These are phyloP conservation scores for Dipus sagitta DNA, from an alignment of 2,797 vertebrate genomes.

Conservation along the genomic window DNA sequence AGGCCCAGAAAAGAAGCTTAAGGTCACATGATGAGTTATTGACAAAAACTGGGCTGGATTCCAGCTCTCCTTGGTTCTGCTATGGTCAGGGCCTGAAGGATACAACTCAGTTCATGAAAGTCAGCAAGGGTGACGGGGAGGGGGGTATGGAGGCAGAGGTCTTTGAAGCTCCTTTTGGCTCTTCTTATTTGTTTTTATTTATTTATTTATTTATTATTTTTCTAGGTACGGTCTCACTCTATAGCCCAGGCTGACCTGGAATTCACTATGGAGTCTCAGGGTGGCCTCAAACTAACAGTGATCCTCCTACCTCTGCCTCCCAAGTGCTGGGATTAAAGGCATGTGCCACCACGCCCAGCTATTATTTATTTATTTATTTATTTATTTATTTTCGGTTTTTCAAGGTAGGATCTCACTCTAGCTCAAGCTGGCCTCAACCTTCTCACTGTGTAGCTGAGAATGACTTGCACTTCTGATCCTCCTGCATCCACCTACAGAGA, in stretches of 20 bases:
- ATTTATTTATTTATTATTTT: background rate
- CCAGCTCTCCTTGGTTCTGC: constrained; percentile 45
- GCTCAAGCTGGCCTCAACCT: background rate
- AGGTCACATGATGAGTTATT: constrained; percentile 41
- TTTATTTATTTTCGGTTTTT: background rate
- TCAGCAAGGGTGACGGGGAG: no score
- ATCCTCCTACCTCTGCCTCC: background rate
- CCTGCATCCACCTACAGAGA: no score
- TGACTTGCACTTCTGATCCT: background rate
- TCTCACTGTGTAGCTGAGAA: background rate
- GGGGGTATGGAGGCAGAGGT: background rate
- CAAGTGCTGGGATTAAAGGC: no score
- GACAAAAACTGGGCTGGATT: constrained; percentile 47
- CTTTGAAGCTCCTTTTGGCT: background rate
- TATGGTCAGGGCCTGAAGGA: background rate
- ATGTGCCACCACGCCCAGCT: no score
- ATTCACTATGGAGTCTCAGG: no score
- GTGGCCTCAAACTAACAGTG: no score
- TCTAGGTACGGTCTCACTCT: background rate
- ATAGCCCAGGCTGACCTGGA: background rate
- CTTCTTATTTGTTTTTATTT: background rate
- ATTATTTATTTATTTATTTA: no score
- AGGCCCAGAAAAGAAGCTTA: constrained; percentile 19
- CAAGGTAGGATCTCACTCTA: background rate
- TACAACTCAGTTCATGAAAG: background rate